A percentile compares a stretch with the other conserved stretches of the same genome.
Evolutionary conservation across 2,888 invertebrate species (phyloP).

Genomic region (Drosophila sordidula): DNA sequence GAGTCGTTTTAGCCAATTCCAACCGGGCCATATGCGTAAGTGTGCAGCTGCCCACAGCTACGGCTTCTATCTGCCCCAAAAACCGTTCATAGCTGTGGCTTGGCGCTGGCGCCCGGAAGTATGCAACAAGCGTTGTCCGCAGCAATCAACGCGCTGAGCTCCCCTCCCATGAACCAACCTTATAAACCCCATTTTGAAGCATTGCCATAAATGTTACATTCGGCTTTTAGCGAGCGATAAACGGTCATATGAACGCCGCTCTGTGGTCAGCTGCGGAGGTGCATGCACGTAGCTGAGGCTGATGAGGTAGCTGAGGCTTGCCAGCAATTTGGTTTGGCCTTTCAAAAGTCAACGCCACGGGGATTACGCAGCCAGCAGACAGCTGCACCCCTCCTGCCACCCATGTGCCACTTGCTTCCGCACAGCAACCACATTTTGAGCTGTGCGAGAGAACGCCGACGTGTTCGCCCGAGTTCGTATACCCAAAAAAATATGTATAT

Average conservation of each 20-base stretch:
- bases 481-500: constrained; percentile 11
- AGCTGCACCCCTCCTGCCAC: constrained; percentile 11
- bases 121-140: constrained; percentile 63
- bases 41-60: neutral
- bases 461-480: constrained; percentile 13
- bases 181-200: constrained; percentile 43
- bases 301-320: constrained; percentile 50
- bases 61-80: constrained; percentile 1
- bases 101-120: constrained; percentile 56
- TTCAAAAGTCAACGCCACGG: constrained; percentile 54
- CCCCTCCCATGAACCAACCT: neutral
- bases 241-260: neutral
- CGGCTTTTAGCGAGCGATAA: constrained; percentile 58
- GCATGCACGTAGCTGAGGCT: neutral
- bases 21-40: constrained; percentile 28
- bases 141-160: constrained; percentile 71
- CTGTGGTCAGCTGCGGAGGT: neutral
- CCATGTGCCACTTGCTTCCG: constrained; percentile 5
- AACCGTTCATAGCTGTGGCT: constrained; percentile 45
- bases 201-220: constrained; percentile 76
- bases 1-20: constrained; percentile 30
- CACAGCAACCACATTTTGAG: constrained; percentile 9
- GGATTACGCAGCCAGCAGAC: constrained; percentile 31
- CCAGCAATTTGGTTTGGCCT: constrained; percentile 72
- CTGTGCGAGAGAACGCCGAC: constrained; percentile 14